phyloP scores from a whole-genome alignment of 2,797 vertebrate genomes.

The Poecile montanus region DNA sequence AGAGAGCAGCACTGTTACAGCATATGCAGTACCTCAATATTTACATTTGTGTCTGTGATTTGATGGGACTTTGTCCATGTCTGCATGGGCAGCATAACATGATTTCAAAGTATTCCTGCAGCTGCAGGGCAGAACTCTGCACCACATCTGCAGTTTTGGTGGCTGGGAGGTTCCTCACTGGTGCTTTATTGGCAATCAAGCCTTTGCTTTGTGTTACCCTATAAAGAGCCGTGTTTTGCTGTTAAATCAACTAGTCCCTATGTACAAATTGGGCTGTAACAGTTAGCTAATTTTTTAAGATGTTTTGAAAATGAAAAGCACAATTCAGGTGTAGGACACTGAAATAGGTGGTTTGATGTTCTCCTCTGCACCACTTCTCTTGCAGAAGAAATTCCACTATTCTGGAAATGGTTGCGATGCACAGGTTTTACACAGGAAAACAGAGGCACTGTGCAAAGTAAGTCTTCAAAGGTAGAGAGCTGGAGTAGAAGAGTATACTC shows the following conservation, averaged over 20 bases:
- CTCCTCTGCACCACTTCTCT: background rate
- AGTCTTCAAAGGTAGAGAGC: background rate
- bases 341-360: background rate
- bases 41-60: background rate
- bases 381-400: background rate
- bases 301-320: background rate
- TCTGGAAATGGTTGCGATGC: background rate
- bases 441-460: background rate
- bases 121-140: background rate
- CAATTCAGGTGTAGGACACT: background rate
- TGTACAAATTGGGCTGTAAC: background rate
- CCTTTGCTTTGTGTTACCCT: background rate
- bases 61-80: background rate
- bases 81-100: rapidly evolving
- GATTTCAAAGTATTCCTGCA: background rate
- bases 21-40: background rate
- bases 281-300: background rate
- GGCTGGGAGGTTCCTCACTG: background rate
- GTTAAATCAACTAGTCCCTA: rapidly evolving
- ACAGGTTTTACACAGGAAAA: background rate
- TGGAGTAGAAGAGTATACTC: background rate
- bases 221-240: background rate
- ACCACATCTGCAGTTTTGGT: background rate
- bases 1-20: background rate
- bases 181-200: background rate